phyloP scores from a whole-genome alignment of 2,113 vertebrate species.

The Tauraco erythrolophus region DNA sequence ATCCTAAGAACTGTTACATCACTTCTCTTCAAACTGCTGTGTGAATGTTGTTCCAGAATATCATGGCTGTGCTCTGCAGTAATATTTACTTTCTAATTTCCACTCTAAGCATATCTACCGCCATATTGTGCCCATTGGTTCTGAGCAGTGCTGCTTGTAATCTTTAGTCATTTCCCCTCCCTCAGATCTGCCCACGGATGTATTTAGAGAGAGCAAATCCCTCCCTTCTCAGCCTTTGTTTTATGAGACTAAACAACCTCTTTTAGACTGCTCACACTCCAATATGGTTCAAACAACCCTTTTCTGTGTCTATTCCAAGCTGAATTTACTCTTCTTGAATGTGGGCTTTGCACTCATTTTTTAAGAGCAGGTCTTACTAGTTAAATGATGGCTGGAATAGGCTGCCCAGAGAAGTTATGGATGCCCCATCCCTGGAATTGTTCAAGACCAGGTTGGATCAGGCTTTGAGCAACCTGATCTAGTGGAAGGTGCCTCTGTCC shows the following conservation, averaged over 20 bases:
- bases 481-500: too few species aligned
- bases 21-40: neutral
- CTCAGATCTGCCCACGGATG: neutral
- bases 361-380: neutral
- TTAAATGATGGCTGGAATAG: neutral
- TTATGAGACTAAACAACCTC: neutral
- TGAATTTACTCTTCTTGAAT: neutral
- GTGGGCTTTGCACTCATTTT: neutral
- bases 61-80: neutral
- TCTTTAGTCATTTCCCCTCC: neutral
- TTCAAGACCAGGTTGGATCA: too few species aligned
- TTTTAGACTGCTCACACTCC: neutral
- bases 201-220: neutral
- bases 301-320: neutral
- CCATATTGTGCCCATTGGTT: neutral
- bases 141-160: neutral
- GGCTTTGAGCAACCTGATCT: too few species aligned
- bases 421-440: too few species aligned
- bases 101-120: neutral
- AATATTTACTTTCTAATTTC: neutral
- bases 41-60: neutral
- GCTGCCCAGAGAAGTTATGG: too few species aligned
- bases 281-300: neutral
- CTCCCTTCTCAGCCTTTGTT: neutral
- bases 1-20: neutral